Evolutionary conservation across 2,797 vertebrate genomes (phyloP).

Genomic region (Nyctalus aviator): DNA sequence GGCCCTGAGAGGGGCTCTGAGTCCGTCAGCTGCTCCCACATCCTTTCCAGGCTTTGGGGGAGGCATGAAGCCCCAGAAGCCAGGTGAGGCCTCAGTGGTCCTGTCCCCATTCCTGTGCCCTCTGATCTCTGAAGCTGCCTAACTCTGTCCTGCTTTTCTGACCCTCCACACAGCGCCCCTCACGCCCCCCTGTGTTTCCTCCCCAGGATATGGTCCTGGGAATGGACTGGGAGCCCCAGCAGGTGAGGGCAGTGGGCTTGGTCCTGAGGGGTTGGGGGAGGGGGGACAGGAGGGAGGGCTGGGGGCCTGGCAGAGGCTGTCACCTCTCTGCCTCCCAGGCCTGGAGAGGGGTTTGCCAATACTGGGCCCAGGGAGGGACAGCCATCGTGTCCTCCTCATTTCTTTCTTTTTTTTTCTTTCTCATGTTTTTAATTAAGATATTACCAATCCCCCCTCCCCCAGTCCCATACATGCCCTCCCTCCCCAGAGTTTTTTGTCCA

Average conservation of each 20-base stretch:
- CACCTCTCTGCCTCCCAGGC: background rate
- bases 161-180: too few species aligned
- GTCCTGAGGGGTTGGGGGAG: background rate
- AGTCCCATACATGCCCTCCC: too few species aligned
- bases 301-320: background rate
- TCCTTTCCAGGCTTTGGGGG: background rate
- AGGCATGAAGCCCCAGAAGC: too few species aligned
- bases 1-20: background rate
- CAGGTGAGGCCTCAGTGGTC: background rate
- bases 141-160: background rate
- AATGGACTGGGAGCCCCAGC: too few species aligned
- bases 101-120: background rate
- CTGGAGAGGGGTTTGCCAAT: too few species aligned
- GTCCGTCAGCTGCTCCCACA: background rate
- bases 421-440: too few species aligned
- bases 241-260: too few species aligned
- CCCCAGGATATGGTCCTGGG: too few species aligned
- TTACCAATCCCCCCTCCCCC: too few species aligned
- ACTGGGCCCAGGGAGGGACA: background rate
- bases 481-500: too few species aligned
- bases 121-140: background rate
- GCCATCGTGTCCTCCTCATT: background rate
- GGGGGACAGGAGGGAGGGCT: background rate
- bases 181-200: too few species aligned
- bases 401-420: too few species aligned